phyloP scores from a whole-genome alignment of 2,797 vertebrate genomes.

The Otolemur crassicaudatus region DNA sequence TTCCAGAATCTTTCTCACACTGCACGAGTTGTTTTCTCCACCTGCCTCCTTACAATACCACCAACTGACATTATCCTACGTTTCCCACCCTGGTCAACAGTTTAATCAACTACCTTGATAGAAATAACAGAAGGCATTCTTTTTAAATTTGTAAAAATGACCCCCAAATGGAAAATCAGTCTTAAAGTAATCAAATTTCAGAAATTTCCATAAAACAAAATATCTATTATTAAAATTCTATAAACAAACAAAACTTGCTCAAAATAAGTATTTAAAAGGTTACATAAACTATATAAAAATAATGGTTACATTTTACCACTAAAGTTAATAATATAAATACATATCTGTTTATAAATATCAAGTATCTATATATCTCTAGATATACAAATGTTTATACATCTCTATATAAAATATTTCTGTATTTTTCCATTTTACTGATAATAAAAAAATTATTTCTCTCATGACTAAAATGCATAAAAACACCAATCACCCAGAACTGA shows the following conservation, averaged over 20 bases:
- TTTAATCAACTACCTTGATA: constrained; percentile 9
- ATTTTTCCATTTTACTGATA: neutral
- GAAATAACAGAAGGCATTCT: constrained; percentile 26
- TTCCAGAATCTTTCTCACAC: neutral
- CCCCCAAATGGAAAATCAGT: neutral
- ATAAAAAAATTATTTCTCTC: neutral
- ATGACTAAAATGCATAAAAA: constrained; percentile 40
- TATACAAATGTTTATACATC: neutral
- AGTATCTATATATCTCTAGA: neutral
- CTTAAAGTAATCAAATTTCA: neutral
- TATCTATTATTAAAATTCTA: constrained; percentile 1
- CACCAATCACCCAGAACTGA: neutral
- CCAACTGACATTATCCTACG: neutral
- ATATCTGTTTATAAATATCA: neutral
- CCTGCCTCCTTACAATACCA: neutral
- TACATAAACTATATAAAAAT: neutral
- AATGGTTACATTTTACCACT: constrained; percentile 1
- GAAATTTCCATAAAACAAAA: neutral
- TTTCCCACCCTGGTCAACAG: neutral
- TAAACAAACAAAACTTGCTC: neutral
- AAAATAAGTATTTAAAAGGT: constrained; percentile 20
- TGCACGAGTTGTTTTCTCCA: neutral
- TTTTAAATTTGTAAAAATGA: constrained; percentile 22
- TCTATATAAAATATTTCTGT: neutral
- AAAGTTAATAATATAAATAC: neutral